phyloP scores from a whole-genome alignment of 2,113 vertebrate species.

The Coreoperca whiteheadi region DNA sequence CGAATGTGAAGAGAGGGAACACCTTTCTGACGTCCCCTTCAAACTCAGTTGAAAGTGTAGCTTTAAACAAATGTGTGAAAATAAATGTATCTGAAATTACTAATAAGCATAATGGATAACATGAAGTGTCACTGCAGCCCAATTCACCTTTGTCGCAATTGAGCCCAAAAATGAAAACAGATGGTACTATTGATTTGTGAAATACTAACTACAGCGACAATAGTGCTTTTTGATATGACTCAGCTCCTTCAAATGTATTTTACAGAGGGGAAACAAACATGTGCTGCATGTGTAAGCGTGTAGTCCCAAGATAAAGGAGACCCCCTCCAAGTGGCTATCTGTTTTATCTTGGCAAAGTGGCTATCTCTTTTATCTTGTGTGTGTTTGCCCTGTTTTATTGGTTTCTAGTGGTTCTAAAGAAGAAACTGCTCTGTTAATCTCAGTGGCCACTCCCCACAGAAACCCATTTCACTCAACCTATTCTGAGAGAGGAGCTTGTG shows the following conservation, averaged over 20 bases:
- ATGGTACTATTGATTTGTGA: background rate
- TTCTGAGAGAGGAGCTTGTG: background rate
- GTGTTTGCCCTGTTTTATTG: background rate
- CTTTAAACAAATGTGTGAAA: background rate
- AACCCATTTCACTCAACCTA: background rate
- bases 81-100: background rate
- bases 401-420: constrained; percentile 30
- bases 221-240: background rate
- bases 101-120: background rate
- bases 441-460: constrained; percentile 54
- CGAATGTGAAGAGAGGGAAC: background rate
- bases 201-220: background rate
- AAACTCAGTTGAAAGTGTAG: background rate
- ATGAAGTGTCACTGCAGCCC: background rate
- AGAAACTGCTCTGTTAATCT: constrained; percentile 31
- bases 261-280: background rate
- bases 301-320: constrained; percentile 16
- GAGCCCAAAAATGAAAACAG: background rate
- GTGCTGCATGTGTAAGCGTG: background rate
- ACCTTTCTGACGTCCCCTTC: background rate
- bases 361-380: constrained; percentile 35
- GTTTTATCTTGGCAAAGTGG: constrained; percentile 14
- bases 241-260: background rate
- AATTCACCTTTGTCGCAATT: background rate
- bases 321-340: background rate